Conservation (phyloP, 2,113 vertebrate genomes). For the Callipepla californica region DNA sequence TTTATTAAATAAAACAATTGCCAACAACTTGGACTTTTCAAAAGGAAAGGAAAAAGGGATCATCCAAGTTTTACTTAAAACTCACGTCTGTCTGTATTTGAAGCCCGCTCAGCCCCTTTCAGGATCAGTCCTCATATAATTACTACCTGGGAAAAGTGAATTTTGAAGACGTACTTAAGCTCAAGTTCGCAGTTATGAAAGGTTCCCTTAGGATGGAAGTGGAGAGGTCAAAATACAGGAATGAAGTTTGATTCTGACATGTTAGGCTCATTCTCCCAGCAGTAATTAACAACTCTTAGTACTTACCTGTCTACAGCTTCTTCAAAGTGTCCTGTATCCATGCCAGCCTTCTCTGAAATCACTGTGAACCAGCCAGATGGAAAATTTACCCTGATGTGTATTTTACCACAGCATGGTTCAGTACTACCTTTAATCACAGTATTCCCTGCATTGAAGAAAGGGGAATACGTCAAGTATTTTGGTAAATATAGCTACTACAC, state of each 20-base stretch:
- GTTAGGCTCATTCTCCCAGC: not conserved
- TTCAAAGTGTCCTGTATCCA: not conserved
- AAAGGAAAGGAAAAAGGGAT: not conserved
- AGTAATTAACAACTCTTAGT: not conserved
- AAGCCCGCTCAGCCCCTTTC: not conserved
- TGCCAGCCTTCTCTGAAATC: constrained; percentile 27
- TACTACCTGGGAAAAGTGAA: not conserved
- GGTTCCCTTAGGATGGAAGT: not conserved
- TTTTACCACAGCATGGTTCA: not conserved
- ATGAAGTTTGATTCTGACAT: not conserved
- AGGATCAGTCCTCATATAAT: not conserved
- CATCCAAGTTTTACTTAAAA: not conserved
- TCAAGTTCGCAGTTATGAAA: not conserved
- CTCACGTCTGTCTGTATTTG: not conserved
- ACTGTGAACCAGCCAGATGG: not conserved
- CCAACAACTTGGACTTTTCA: not conserved
- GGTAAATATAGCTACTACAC: not conserved
- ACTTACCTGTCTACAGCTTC: constrained; percentile 20
- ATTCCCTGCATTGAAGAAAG: not conserved
- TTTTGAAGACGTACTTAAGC: not conserved
- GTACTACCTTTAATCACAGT: not conserved
- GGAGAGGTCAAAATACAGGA: not conserved
- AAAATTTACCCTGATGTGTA: constrained; percentile 13
- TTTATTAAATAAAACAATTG: not conserved
- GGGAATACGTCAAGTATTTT: not conserved